Percentiles rank a stretch among this genome's conserved stretches.
Conservation (phyloP, 2,888 invertebrate species). For the Seira ritae region DNA sequence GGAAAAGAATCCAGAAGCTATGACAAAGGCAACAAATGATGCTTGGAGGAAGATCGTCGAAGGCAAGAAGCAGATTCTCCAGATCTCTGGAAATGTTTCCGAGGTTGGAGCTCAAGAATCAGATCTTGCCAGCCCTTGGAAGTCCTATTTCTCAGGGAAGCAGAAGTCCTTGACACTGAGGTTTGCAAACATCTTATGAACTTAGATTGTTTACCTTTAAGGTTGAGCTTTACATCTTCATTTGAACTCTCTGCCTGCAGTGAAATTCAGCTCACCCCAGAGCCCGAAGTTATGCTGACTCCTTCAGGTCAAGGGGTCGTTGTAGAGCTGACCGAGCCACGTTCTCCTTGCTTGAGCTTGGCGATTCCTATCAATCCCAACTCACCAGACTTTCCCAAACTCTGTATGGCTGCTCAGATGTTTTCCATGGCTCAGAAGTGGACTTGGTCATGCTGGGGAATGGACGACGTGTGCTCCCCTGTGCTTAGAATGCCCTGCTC, state of each 20-base stretch:
- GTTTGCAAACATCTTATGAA: conserved; percentile 31
- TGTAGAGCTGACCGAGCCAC: conserved; percentile 57
- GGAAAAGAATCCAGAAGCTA: conserved; percentile 52
- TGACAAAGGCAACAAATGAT: conserved; percentile 54
- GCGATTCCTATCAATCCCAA: conserved; percentile 71
- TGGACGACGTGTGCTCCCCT: conserved; percentile 68
- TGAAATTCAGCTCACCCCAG: conserved; percentile 61
- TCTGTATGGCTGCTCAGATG: conserved; percentile 71
- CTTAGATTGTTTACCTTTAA: not conserved
- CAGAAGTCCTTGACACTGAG: conserved; percentile 58
- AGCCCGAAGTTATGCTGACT: conserved; percentile 66
- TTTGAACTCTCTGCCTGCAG: too few species aligned
- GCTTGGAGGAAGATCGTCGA: conserved; percentile 69
- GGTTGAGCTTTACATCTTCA: too few species aligned
- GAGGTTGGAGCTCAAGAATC: conserved; percentile 48
- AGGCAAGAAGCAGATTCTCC: conserved; percentile 61
- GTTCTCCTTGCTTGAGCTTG: conserved; percentile 69
- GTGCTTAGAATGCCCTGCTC: conserved; percentile 72
- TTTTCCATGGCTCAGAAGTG: conserved; percentile 73
- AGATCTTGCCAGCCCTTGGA: conserved; percentile 69
- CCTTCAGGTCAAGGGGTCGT: conserved; percentile 62
- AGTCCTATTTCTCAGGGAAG: conserved; percentile 59
- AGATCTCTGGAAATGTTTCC: conserved; percentile 67
- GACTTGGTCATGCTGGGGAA: conserved; percentile 71
- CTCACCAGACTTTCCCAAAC: conserved; percentile 68